Base-by-base conservation (phyloP, 2,888 invertebrate genomes). In the Sabatieria punctata region DNA sequence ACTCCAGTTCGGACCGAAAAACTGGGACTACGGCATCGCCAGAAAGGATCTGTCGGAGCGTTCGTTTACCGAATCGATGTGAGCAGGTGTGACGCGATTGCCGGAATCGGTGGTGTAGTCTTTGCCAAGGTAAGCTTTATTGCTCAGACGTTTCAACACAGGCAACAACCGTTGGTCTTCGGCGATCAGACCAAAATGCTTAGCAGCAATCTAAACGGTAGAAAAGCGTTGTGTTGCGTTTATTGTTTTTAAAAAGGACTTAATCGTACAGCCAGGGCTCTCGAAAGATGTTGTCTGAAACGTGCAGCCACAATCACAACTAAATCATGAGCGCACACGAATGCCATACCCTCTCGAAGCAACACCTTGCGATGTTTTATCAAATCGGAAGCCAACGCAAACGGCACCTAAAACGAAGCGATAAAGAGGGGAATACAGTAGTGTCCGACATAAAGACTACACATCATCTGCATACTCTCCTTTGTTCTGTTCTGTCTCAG, bases 351-450 rank as follows among this genome's bases (percentile, higher is more conserved):
- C 46, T 71, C 71, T 55, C 75, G 74, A 1, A 97, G 60, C 60
- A 77, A 88, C 3, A 86, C 84, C 65, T 75, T 79, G 51, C 91
- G 75, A 15, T 68, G 68, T 60, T 75, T 76, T 1, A 97, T 78
- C 53, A 95, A 73, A 61, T 91, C 86, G 22, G 81, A 67, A 0
- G 88, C 93, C 66, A 86, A 81, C 45, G 74, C 75, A 65, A 89
- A 95, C 36, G 77, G 79, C 0, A 89, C 82, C 75, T 84, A 79
- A 61, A 39, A 39, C 15, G 26, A 50, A 46, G 30, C 30, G 15
- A 30, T 30, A 30, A 15, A 11, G 8, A 30, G 30, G 15, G n/a
- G n/a, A n/a, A n/a, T n/a, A n/a, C n/a, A n/a, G n/a, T n/a, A n/a
- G n/a, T n/a, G n/a, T n/a, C n/a, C n/a, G n/a, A n/a, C n/a, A n/a